Base-by-base conservation (phyloP, 2,888 invertebrate genomes). In the Drosophila kokeensis region DNA sequence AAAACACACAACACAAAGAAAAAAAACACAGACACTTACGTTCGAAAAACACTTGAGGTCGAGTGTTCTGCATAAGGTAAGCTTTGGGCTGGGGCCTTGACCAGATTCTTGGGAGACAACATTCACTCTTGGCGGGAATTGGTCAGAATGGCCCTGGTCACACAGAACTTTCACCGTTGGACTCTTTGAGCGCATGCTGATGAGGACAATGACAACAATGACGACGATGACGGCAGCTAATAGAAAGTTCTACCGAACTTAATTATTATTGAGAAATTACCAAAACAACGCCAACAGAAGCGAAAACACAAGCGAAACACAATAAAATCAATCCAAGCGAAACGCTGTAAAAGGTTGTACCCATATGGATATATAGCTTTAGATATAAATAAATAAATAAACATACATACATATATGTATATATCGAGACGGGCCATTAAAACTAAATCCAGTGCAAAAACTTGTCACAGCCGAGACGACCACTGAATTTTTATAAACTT, bases 391-490 rank as follows among this genome's bases (percentile, higher is more conserved):
- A 42, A 2, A 21, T 21, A 42, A 1, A 42, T 48, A 48, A 38
- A 36, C 50, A 55, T 52, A n/a, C n/a, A n/a, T n/a, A n/a, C n/a
- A 45, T 67, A 42, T 64, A 52, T 69, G n/a, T 27, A 38, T 30
- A 18, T 40, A 52, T 76, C 60, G 75, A 78, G 75, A 73, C 73
- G 77, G 71, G 27, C 74, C 81, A 87, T 87, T 87, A 79, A 87
- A 87, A 87, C 72, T 86, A 87, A 87, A 87, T 82, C 83, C 81
- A 81, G 83, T 81, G 83, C 83, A 86, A 81, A 86, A 82, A 72
- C 72, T 81, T 55, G 77, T 59, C 57, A 53, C 59, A 60, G 60
- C 53, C 49, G 65, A 59, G 81, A 81, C 83, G 75, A 58, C 49
- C 38, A 55, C 53, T 69, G 85, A 87, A 85, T 85, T 87, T 84